Base-by-base conservation (phyloP, 2,888 invertebrate genomes). In the Drosophila macrothrix region DNA sequence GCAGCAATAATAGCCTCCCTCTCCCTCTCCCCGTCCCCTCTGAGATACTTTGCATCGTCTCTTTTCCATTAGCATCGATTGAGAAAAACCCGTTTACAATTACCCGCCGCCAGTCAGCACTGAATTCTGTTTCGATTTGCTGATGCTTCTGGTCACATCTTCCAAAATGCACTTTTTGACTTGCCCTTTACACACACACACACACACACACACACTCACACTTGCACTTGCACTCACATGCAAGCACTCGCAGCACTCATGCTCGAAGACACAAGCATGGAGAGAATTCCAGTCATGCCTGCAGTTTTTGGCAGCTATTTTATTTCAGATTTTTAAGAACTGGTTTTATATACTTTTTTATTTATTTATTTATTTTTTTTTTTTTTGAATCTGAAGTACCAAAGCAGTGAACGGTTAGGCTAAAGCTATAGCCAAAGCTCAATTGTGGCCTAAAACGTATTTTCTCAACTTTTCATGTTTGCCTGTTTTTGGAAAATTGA, bases 391-490 rank as follows among this genome's bases (percentile, higher is more conserved):
- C 28, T 56, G 25, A 35, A 59, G 49, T 56, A 49, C 41, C 58
- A 35, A 56, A 71, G 55, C 37, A 16, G 35, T 56, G 68, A 67
- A 84, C 63, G 73, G 73, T 67, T 53, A 60, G 62, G 67, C 55
- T 43, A 52, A 49, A 61, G 54, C 58, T 16, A 43, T 16, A 61
- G 41, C 56, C 33, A 37, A 58, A n/a, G 28, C n/a, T 39, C 25
- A 9, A 29, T 22, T 53, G 73, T 72, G 50, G 43, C 46, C 22
- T n/a, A 35, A 53, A 60, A 56, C 41, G 77, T 70, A 59, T 78
- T 73, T 81, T 89, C 88, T 73, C 76, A 78, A 78, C 74, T 81
- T 90, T 84, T 85, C 73, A 73, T 80, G 83, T 90, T 84, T 63
- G 78, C 67, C 73, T 31, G 28, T 68, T 41, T 68, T 84, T 84